A percentile compares a stretch with the other conserved stretches of the same genome.
These are phyloP conservation scores for Drosophila willistoni DNA, from an alignment of 1,140 invertebrate species.

Conservation along the genomic window DNA sequence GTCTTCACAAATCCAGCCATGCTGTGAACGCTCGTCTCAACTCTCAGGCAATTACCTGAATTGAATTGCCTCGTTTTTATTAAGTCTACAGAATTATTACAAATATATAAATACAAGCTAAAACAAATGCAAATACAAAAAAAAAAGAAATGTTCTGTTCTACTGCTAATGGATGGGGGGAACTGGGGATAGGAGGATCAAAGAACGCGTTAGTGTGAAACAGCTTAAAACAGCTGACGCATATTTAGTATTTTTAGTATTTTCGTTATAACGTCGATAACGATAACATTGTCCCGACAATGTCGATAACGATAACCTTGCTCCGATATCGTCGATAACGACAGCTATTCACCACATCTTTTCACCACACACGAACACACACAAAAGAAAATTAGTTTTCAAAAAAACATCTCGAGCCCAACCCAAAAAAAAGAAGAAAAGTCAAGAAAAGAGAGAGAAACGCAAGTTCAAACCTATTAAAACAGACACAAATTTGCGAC, in stretches of 20 bases:
- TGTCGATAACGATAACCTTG: not conserved
- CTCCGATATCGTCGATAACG: not conserved
- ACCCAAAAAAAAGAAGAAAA: conserved; percentile 47
- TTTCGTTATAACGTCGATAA: too few species aligned
- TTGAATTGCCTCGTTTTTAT: conserved; percentile 38
- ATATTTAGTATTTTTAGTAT: not conserved
- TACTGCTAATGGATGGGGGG: not conserved
- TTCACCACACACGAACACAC: conserved; percentile 44
- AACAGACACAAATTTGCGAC: conserved; percentile 46
- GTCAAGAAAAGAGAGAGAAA: too few species aligned
- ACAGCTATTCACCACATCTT: not conserved
- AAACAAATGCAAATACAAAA: conserved; percentile 2
- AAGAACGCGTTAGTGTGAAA: not conserved
- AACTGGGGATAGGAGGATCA: not conserved
- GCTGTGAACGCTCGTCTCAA: conserved; percentile 24
- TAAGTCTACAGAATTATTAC: not conserved
- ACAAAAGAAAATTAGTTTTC: conserved; percentile 76
- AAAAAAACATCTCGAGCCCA: conserved; percentile 57
- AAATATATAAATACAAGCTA: not conserved
- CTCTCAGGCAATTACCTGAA: not conserved
- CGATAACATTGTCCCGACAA: too few species aligned
- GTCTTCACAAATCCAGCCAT: conserved; percentile 65
- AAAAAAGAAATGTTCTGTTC: not conserved
- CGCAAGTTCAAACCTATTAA: conserved; percentile 49
- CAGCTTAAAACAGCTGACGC: not conserved